Conservation (phyloP, 2,888 invertebrate genomes). For the Agrilus cyanescens region DNA sequence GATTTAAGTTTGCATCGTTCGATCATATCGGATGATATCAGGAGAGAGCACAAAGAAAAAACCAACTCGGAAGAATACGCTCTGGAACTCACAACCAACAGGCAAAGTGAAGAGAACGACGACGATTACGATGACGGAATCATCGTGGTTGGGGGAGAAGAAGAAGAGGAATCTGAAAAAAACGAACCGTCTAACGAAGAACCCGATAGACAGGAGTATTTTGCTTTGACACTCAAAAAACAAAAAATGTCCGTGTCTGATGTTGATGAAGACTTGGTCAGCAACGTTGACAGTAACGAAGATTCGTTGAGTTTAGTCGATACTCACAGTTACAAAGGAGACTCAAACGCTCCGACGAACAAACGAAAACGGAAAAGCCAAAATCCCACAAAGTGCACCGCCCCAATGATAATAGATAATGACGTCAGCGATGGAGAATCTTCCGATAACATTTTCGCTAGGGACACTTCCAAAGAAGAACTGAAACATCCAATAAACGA, state of each 20-base stretch:
- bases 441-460: slow-evolving; percentile 41
- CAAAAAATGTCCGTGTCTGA: slow-evolving; percentile 44
- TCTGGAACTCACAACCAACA: slow-evolving; percentile 22
- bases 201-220: slow-evolving; percentile 53
- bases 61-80: slow-evolving; percentile 20
- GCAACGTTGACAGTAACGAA: slow-evolving; percentile 54
- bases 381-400: slow-evolving; percentile 74
- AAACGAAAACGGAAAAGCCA: slow-evolving; percentile 80
- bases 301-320: slow-evolving; percentile 45
- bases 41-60: slow-evolving; percentile 29
- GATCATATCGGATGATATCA: slow-evolving; percentile 31
- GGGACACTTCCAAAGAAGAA: slow-evolving; percentile 17
- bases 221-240: slow-evolving; percentile 54
- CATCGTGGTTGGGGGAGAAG: slow-evolving; percentile 64
- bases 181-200: slow-evolving; percentile 32
- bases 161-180: slow-evolving; percentile 32
- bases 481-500: slow-evolving; percentile 4
- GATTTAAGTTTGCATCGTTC: slow-evolving; percentile 44
- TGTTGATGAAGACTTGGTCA: slow-evolving; percentile 42
- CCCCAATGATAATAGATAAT: slow-evolving; percentile 42
- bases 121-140: slow-evolving; percentile 68
- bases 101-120: slow-evolving; percentile 40
- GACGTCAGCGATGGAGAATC: slow-evolving; percentile 48
- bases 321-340: slow-evolving; percentile 43
- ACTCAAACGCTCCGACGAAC: slow-evolving; percentile 47